Evolutionary conservation across 2,888 invertebrate species (phyloP).

Genomic region (Oxycera nigricornis): DNA sequence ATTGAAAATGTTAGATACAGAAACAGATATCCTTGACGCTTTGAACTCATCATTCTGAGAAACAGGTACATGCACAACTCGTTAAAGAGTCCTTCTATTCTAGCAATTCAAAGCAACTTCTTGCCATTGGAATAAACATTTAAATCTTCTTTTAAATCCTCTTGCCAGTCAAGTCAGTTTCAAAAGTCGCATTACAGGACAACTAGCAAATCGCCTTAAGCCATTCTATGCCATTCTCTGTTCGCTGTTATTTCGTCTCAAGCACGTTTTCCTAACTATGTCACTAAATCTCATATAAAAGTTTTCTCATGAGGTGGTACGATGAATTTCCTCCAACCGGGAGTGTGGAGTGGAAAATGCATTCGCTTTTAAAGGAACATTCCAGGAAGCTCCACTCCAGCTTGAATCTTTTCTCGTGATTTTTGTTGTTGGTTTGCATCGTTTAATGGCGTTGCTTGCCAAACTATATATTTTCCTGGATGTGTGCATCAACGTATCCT

Average conservation of each 20-base stretch:
- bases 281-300: slow-evolving; percentile 22
- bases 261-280: slow-evolving; percentile 1
- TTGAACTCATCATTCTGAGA: too few relatives aligned
- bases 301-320: not conserved
- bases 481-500: not conserved
- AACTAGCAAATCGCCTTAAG: slow-evolving; percentile 19
- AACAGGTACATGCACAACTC: too few relatives aligned
- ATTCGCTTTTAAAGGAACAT: not conserved
- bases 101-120: too few relatives aligned
- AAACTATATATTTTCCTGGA: not conserved
- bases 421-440: slow-evolving; percentile 6
- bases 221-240: not conserved
- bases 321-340: not conserved
- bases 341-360: not conserved
- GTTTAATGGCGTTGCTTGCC: slow-evolving; percentile 12
- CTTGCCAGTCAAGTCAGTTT: too few relatives aligned
- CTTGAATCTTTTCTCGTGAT: not conserved
- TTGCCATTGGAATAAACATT: too few relatives aligned
- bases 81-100: too few relatives aligned
- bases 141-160: too few relatives aligned
- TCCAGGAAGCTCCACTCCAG: not conserved
- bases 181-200: too few relatives aligned
- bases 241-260: not conserved
- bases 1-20: too few relatives aligned
- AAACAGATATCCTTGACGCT: too few relatives aligned